A percentile compares a stretch with the other conserved stretches of the same genome.
These are phyloP conservation scores for Drosophila sucinea DNA, from an alignment of 1,140 invertebrate species.

Conservation along the genomic window DNA sequence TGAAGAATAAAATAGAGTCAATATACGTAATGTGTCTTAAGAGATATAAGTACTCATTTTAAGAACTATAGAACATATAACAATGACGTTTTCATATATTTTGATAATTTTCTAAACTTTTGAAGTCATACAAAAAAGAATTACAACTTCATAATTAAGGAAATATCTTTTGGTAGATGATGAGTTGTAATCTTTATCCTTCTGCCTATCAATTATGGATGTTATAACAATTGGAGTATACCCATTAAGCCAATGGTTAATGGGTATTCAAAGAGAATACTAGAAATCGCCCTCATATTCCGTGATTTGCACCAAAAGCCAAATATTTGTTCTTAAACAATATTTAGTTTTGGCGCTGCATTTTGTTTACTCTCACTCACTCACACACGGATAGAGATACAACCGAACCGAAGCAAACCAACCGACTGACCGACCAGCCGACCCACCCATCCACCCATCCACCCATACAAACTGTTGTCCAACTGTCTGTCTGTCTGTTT, in stretches of 20 bases:
- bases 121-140: not conserved
- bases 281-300: constrained; percentile 40
- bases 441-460: not conserved
- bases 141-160: too few relatives aligned
- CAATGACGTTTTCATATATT: too few relatives aligned
- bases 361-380: constrained; percentile 46
- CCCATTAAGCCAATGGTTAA: not conserved
- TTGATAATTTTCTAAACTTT: too few relatives aligned
- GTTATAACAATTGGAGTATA: not conserved
- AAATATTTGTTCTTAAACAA: constrained; percentile 82
- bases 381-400: constrained; percentile 31
- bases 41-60: too few relatives aligned
- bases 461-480: constrained; percentile 46
- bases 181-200: too few relatives aligned
- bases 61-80: too few relatives aligned
- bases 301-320: constrained; percentile 65
- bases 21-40: too few relatives aligned
- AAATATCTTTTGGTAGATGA: too few relatives aligned
- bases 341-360: constrained; percentile 78
- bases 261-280: constrained; percentile 6
- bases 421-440: not conserved
- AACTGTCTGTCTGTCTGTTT: constrained; percentile 46
- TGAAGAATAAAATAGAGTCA: too few relatives aligned
- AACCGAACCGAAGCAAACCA: not conserved
- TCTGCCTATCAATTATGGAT: too few relatives aligned